Evolutionary conservation across 2,113 vertebrate genomes (phyloP).

Genomic region (Paralichthys olivaceus): DNA sequence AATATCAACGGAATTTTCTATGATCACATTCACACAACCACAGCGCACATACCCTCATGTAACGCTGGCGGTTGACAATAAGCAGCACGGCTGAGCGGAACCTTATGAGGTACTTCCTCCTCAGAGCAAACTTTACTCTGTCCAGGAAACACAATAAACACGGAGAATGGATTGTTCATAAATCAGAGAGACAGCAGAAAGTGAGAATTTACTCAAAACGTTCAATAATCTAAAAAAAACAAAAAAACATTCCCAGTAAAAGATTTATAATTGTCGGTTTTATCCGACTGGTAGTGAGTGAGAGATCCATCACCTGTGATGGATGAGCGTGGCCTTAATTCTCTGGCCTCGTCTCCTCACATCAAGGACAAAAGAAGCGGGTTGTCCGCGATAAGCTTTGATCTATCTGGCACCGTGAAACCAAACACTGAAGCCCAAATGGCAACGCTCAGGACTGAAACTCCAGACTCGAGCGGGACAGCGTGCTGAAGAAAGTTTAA

Average conservation of each 20-base stretch:
- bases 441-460: slow-evolving; percentile 39
- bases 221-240: no score
- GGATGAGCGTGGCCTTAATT: slow-evolving; percentile 44
- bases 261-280: not conserved
- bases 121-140: slow-evolving; percentile 82
- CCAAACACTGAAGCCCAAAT: slow-evolving; percentile 35
- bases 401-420: slow-evolving; percentile 43
- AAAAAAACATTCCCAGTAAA: not conserved
- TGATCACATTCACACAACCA: not conserved
- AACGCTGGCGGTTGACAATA: slow-evolving; percentile 87
- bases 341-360: slow-evolving; percentile 28
- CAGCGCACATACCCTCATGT: slow-evolving; percentile 88
- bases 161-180: not conserved
- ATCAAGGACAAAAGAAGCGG: slow-evolving; percentile 52
- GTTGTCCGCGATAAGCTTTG: slow-evolving; percentile 43
- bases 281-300: not conserved
- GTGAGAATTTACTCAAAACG: not conserved
- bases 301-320: slow-evolving; percentile 21
- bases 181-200: not conserved
- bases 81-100: slow-evolving; percentile 87
- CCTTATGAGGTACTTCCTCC: slow-evolving; percentile 85
- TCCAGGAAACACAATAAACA: slow-evolving; percentile 2
- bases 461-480: slow-evolving; percentile 19
- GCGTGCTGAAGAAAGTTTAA: not conserved
- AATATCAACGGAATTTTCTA: not conserved